Percentiles rank a stretch among this genome's conserved stretches.
Conservation (phyloP, 37 sponge, comb jelly and placozoan genomes). For the Sycon ciliatum region DNA sequence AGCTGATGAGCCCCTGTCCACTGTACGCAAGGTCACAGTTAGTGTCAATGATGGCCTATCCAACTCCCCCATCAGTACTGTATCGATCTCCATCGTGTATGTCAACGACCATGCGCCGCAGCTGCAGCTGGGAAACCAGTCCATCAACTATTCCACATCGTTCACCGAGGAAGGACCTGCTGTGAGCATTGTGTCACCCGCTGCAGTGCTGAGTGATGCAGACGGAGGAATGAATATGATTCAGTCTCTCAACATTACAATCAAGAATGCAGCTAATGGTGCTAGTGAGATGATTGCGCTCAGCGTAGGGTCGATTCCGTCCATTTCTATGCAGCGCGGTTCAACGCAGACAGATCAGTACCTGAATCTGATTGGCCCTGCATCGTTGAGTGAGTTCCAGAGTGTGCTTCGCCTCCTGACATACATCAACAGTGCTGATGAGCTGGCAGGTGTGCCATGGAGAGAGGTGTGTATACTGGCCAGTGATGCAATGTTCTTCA, state of each 20-base stretch:
- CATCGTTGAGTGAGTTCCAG: slow-evolving; percentile 20
- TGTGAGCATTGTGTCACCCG: slow-evolving; percentile 16
- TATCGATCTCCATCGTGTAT: slow-evolving; percentile 42
- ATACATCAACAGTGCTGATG: slow-evolving; percentile 46
- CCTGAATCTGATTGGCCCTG: slow-evolving; percentile 25
- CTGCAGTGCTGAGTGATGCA: slow-evolving; percentile 20
- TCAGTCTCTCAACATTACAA: slow-evolving; percentile 18
- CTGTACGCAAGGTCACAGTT: too few species aligned
- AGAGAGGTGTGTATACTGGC: slow-evolving; percentile 24
- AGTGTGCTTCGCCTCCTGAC: neutral
- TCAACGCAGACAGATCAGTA: neutral
- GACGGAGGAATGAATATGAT: slow-evolving; percentile 31
- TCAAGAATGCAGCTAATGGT: slow-evolving; percentile 27
- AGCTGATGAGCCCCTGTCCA: too few species aligned
- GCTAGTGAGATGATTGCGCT: slow-evolving; percentile 14
- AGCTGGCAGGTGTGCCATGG: slow-evolving; percentile 16
- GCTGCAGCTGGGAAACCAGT: too few species aligned
- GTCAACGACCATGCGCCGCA: slow-evolving; percentile 62
- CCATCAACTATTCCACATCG: too few species aligned
- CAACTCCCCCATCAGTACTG: too few species aligned
- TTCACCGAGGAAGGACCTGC: too few species aligned
- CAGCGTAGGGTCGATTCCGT: neutral
- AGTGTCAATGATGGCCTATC: too few species aligned
- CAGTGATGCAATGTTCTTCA: slow-evolving; percentile 26
- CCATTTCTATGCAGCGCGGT: neutral